Evolutionary conservation across 2,888 invertebrate genomes (phyloP).

Genomic region (Clepsis dumicolana): DNA sequence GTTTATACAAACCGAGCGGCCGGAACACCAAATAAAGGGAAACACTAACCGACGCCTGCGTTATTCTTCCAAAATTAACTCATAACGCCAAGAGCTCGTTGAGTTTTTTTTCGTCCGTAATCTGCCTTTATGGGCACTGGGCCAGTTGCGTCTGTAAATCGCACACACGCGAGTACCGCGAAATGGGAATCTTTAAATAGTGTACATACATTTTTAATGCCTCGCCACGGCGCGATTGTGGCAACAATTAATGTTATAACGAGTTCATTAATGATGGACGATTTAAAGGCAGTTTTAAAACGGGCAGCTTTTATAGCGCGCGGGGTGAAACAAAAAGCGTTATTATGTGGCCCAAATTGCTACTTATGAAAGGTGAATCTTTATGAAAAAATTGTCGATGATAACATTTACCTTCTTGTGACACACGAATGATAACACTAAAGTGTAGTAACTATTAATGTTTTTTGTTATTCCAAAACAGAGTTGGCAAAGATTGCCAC

Average conservation of each 20-base stretch:
- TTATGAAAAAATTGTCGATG: slow-evolving; percentile 8
- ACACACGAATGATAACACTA: not conserved
- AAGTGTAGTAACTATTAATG: too few relatives aligned
- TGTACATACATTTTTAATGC: slow-evolving; percentile 82
- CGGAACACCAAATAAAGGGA: slow-evolving; percentile 82
- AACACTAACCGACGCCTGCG: slow-evolving; percentile 78
- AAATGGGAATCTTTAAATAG: slow-evolving; percentile 83
- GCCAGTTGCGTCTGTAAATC: slow-evolving; percentile 83
- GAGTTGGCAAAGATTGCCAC: too few relatives aligned
- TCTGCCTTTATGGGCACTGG: slow-evolving; percentile 83
- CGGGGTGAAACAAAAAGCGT: slow-evolving; percentile 48
- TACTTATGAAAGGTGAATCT: slow-evolving; percentile 1
- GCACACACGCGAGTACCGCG: slow-evolving; percentile 77
- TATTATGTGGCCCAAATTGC: slow-evolving; percentile 24
- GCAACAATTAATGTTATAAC: slow-evolving; percentile 81
- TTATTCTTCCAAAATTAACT: slow-evolving; percentile 86
- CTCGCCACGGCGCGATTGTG: slow-evolving; percentile 74
- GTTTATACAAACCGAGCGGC: slow-evolving; percentile 81
- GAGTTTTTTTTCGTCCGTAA: slow-evolving; percentile 80
- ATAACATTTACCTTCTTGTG: not conserved
- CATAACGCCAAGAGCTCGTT: slow-evolving; percentile 83
- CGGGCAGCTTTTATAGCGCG: slow-evolving; percentile 50
- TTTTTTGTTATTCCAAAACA: too few relatives aligned
- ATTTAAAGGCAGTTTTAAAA: slow-evolving; percentile 56
- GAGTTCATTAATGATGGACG: slow-evolving; percentile 72